Base-by-base conservation (phyloP, 1,140 invertebrate genomes). In the Conus ventricosus region DNA sequence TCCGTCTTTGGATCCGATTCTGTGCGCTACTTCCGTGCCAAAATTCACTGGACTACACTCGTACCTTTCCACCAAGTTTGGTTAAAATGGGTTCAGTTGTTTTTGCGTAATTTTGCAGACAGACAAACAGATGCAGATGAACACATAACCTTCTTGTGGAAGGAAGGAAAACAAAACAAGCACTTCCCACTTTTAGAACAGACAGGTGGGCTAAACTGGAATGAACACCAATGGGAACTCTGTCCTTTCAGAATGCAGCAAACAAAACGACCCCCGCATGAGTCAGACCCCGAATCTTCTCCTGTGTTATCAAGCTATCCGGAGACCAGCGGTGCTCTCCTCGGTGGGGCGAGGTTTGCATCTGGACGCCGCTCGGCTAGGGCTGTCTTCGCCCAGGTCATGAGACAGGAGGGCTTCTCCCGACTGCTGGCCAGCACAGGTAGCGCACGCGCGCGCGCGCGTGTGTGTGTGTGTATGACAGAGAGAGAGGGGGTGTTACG, bases 351-450 rank as follows among this genome's bases (percentile, higher is more conserved):
- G 51, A 55, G 25, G 51, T 81, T 51, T 8, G 23, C 11, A 23
- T 23, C 80, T 54, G 80, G 82, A 10, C 82, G 81, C n/a, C 75
- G 87, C n/a, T 76, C 84, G 13, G 83, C 88, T 7, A 87, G 63
- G 51, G 39, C 87, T 25, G 60, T 89, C 17, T 89, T 90, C 55
- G 83, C 75, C 17, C 51, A 87, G 57, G 86, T 88, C 75, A 89
- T 90, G 88, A 89, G 76, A 76, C 82, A 85, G 71, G 88, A 90
- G 54, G 88, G 90, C 4, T 90, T 90, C 55, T 63, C 60, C 20
- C 88, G 86, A 67, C 88, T 90, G n/a, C 57, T 90, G 27, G 23
- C 20, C 8, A 87, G 23, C 84, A 86, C 75, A 63, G 84, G 57
- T 85, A 71, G 81, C 8, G 55, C 17, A 7, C 17, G 60, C n/a